A percentile compares a stretch with the other conserved stretches of the same genome.
Conservation (phyloP, 2,113 vertebrate genomes). For the Proteles cristata region DNA sequence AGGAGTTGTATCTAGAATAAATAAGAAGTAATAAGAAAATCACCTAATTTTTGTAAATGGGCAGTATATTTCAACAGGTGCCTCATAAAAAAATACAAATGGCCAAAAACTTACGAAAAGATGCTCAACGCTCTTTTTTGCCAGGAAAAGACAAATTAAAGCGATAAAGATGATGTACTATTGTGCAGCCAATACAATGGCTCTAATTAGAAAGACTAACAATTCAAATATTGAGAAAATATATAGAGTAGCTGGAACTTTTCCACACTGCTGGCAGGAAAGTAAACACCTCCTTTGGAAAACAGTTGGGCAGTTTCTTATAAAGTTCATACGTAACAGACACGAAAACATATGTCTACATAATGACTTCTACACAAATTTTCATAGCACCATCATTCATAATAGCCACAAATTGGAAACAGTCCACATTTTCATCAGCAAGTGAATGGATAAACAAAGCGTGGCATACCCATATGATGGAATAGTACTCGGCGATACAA, state of each 20-base stretch:
- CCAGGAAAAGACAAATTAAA: neutral
- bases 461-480: neutral
- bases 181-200: neutral
- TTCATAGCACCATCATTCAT: neutral
- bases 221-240: neutral
- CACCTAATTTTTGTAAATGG: neutral
- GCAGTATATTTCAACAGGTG: neutral
- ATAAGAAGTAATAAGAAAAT: neutral
- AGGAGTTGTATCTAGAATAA: neutral
- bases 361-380: neutral
- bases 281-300: neutral
- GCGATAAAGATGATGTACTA: neutral
- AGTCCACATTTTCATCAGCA: neutral
- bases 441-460: neutral
- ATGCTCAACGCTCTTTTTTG: neutral
- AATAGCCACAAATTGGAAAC: neutral
- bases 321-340: neutral
- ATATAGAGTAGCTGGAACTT: neutral
- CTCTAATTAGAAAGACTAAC: constrained; percentile 1
- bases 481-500: neutral
- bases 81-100: constrained; percentile 24
- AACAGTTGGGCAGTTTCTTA: neutral
- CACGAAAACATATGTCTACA: neutral
- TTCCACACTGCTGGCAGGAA: neutral
- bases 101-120: neutral